Base-by-base conservation (phyloP, 2,888 invertebrate genomes). In the Leptura quadrifasciata region DNA sequence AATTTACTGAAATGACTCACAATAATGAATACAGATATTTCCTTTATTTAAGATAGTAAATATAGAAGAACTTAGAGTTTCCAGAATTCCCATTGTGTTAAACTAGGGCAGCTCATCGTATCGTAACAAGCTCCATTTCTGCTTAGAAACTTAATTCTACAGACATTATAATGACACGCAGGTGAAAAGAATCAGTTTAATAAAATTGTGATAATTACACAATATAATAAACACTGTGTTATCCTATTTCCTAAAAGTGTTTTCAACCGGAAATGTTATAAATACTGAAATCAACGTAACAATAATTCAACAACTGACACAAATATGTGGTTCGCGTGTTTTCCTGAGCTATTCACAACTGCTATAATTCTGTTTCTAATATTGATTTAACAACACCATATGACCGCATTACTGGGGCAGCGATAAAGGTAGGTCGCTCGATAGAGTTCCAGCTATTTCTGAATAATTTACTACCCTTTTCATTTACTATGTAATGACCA, bases 391-490 rank as follows among this genome's bases (percentile, higher is more conserved):
- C 80, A 79, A 75, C 71, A 47, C 57, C 71, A 61, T 78, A 72
- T 79, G 81, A 80, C 82, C 79, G 76, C 79, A 79, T 82, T 81
- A 78, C 79, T 81, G 63, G 73, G 68, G 58, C 64, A 58, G 67
- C 60, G 57, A 71, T 69, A 61, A 78, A 83, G 83, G 82, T 85
- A 84, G 84, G 84, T 83, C 84, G 81, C 74, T 85, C 84, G 79
- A 84, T 84, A 83, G 31, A 69, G 18, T 77, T 71, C n/a, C 21
- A 68, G 15, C 68, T 27, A 74, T 77, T 75, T 76, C 70, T 73
- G 55, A 73, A 67, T 73, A 60, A 67, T 60, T 67, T 52, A 67
- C 65, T 31, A 47, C 67, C 52, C 54, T 61, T 71, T 21, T 1
- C 27, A 4, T n/a, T 15, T 64, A 15, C 64, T 0, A 9, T 20